phyloP scores from a whole-genome alignment of 2,797 vertebrate species.

The Hozukius guyotensis region DNA sequence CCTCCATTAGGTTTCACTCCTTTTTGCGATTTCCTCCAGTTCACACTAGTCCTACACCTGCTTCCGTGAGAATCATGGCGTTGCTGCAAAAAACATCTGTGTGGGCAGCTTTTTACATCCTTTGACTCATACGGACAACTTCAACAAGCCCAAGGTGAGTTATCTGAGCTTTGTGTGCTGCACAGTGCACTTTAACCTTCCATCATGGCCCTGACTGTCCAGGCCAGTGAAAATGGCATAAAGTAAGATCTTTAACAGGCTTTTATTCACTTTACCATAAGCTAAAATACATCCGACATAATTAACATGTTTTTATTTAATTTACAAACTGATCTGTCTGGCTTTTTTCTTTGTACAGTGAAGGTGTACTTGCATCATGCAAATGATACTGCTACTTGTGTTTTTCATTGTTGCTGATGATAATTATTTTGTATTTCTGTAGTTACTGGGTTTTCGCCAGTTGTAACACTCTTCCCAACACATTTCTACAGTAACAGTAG shows the following conservation, averaged over 20 bases:
- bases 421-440: neutral
- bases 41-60: neutral
- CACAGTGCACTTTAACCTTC: neutral
- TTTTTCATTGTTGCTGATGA: neutral
- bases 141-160: constrained; percentile 57
- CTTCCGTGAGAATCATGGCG: neutral
- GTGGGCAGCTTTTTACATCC: neutral
- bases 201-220: neutral
- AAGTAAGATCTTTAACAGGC: neutral
- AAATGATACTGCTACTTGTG: neutral
- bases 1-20: neutral
- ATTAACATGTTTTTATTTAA: neutral
- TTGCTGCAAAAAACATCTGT: neutral
- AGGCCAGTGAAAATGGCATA: neutral
- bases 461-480: neutral
- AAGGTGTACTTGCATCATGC: neutral
- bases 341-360: neutral
- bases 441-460: fast-evolving
- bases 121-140: neutral
- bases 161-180: neutral
- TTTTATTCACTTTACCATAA: neutral
- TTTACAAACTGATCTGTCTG: neutral
- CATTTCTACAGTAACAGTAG: neutral
- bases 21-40: neutral
- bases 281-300: neutral